Base-by-base conservation (phyloP, 2,113 vertebrate species). In the Bubo scandiacus region DNA sequence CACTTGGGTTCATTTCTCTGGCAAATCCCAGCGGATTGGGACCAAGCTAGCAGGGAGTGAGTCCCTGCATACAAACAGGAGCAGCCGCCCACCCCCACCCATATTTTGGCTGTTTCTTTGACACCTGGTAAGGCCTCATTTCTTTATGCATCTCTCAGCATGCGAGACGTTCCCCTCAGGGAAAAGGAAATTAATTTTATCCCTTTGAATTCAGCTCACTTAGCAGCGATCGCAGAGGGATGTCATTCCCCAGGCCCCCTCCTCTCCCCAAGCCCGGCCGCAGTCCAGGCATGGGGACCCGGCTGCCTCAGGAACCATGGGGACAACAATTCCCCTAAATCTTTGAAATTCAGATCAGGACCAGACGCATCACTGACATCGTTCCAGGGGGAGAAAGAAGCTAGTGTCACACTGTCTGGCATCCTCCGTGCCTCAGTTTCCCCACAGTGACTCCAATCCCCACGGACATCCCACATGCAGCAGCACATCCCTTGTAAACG, bases 381-480 rank as follows among this genome's bases (percentile, higher is more conserved):
- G 61, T 78, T 21, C 38, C 15, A 13, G 14, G 17, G 43, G 38
- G 29, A 63, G 38, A 20, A 55, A 10, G 43, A 78, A 36, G 20
- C 14, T 23, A 68, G 15, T 3, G 1, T 32, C 12, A 38, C 13
- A 1, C 36, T 12, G n/a, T 8, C 40, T 30, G 59, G 71, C 34
- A 15, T 12, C 12, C 52, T 34, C 47, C 0, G 3, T 81, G 89
- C 72, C 90, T 95, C 83, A 66, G 83, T 94, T 95, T 85, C 85
- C 87, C 52, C 84, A 3, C 12, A 3, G 25, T 1, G 10, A 12
- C 45, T 17, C 30, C 11, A 9, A 2, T 67, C 51, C 58, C 45
- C 0, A 0, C 0, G 0, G 27, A 45, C 57, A 26, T 15, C 52
- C 51, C 54, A 14, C 19, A 8, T 0, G 0, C 36, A 49, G 57